A percentile compares a stretch with the other conserved stretches of the same genome.
Conservation (phyloP, 2,113 vertebrate species). For the Centropristis striata region DNA sequence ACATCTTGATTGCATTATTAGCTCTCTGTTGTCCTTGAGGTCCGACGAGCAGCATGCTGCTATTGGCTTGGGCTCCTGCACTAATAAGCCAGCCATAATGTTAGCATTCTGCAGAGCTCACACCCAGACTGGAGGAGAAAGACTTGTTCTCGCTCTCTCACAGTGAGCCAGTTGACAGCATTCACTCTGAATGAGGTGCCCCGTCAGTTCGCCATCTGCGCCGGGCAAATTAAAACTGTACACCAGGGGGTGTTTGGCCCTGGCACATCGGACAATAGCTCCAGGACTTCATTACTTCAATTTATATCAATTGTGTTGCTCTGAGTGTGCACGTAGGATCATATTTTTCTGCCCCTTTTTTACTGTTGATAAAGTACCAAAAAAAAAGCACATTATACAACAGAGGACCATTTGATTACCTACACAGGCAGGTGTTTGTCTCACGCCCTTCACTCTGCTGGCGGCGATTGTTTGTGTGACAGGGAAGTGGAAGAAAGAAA, state of each 20-base stretch:
- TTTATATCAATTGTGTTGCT: constrained; percentile 55
- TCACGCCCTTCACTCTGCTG: constrained; percentile 21
- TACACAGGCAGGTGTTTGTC: constrained; percentile 36
- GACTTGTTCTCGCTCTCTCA: constrained; percentile 41
- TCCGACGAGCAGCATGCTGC: constrained; percentile 55
- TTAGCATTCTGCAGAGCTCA: constrained; percentile 58
- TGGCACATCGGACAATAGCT: constrained; percentile 60
- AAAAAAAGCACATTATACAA: constrained; percentile 15
- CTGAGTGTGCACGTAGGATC: background rate
- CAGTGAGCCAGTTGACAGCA: constrained; percentile 71
- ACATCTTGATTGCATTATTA: constrained; percentile 62
- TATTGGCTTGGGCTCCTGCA: constrained; percentile 48
- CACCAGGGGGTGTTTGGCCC: constrained; percentile 64
- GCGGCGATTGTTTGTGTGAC: constrained; percentile 48
- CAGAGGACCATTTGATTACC: constrained; percentile 54
- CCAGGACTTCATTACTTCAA: constrained; percentile 65
- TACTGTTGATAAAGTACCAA: background rate
- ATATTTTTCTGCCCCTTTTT: constrained; percentile 1
- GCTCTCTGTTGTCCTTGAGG: constrained; percentile 73
- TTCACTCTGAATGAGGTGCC: constrained; percentile 78
- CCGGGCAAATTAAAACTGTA: constrained; percentile 76
- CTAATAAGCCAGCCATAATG: constrained; percentile 71
- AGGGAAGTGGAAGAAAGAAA: constrained; percentile 50
- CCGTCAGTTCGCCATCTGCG: constrained; percentile 83
- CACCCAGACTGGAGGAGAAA: constrained; percentile 50